phyloP scores from a whole-genome alignment of 2,888 invertebrate species.

The Papilio protenor region DNA sequence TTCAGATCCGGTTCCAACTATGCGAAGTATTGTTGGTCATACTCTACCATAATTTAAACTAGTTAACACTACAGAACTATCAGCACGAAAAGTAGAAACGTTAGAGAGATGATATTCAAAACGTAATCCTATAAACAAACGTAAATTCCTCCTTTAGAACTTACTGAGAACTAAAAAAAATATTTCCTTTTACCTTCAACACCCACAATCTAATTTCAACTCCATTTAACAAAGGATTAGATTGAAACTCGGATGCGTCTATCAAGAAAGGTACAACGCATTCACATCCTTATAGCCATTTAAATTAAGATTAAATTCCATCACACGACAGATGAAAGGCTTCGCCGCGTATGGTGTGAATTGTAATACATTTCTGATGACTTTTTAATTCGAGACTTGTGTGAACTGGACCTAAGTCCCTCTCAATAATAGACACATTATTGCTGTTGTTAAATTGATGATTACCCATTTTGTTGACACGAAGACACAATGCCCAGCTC shows the following conservation, averaged over 20 bases:
- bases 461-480: slow-evolving; percentile 54
- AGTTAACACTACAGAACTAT: no score
- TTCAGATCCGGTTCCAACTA: no score
- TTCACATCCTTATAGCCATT: slow-evolving; percentile 19
- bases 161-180: slow-evolving; percentile 52
- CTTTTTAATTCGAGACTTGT: slow-evolving; percentile 79
- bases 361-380: slow-evolving; percentile 80
- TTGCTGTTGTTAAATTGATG: slow-evolving; percentile 54
- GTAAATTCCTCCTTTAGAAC: slow-evolving; percentile 58
- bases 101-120: slow-evolving; percentile 49
- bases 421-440: slow-evolving; percentile 78
- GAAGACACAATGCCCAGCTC: slow-evolving; percentile 49
- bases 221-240: slow-evolving; percentile 42
- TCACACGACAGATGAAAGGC: slow-evolving; percentile 36
- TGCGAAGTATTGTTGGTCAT: not conserved
- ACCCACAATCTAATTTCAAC: slow-evolving; percentile 46
- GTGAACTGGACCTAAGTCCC: slow-evolving; percentile 69
- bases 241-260: slow-evolving; percentile 45
- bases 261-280: slow-evolving; percentile 38
- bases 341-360: slow-evolving; percentile 61
- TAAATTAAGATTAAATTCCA: slow-evolving; percentile 39
- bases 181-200: slow-evolving; percentile 50
- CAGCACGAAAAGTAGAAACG: slow-evolving; percentile 45
- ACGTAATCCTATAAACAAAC: slow-evolving; percentile 57
- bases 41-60: slow-evolving; percentile 49